Conservation (phyloP, 1,140 invertebrate genomes). For the Fopius arisanus region DNA sequence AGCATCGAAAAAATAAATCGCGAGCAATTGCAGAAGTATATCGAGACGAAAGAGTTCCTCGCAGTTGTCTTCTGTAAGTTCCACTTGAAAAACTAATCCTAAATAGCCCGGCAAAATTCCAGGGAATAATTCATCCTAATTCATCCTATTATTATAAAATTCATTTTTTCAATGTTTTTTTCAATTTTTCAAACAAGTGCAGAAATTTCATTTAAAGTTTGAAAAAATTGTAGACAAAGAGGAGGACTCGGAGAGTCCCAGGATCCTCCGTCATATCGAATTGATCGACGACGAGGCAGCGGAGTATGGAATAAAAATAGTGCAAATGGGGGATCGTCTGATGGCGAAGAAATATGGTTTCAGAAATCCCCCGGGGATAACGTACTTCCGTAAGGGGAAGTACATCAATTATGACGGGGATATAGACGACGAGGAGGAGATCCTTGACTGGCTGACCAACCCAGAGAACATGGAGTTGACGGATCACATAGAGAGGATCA, state of each 20-base stretch:
- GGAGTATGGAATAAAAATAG: constrained; percentile 91
- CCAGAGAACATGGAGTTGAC: constrained; percentile 94
- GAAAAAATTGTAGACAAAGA: constrained; percentile 74
- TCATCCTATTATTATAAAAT: constrained; percentile 27
- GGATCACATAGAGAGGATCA: constrained; percentile 92
- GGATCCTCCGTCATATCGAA: constrained; percentile 84
- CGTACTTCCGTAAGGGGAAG: constrained; percentile 91
- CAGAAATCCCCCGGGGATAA: constrained; percentile 87
- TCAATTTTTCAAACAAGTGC: neutral
- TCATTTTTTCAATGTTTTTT: too few species aligned
- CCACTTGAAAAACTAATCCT: neutral
- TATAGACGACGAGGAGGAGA: constrained; percentile 91
- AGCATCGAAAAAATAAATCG: constrained; percentile 92
- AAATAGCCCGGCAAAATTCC: neutral
- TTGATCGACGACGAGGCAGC: constrained; percentile 90
- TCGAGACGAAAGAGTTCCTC: constrained; percentile 90
- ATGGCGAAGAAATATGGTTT: constrained; percentile 96
- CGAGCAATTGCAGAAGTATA: constrained; percentile 84
- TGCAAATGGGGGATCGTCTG: constrained; percentile 86
- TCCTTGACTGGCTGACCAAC: constrained; percentile 92
- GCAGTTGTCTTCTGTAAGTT: constrained; percentile 93
- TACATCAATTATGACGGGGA: constrained; percentile 92
- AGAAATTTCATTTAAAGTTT: neutral
- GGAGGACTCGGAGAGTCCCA: constrained; percentile 80
- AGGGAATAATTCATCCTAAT: neutral